Percentiles rank a stretch among this genome's conserved stretches.
phyloP scores from a whole-genome alignment of 2,797 vertebrate species.

The Chrosomus eos region DNA sequence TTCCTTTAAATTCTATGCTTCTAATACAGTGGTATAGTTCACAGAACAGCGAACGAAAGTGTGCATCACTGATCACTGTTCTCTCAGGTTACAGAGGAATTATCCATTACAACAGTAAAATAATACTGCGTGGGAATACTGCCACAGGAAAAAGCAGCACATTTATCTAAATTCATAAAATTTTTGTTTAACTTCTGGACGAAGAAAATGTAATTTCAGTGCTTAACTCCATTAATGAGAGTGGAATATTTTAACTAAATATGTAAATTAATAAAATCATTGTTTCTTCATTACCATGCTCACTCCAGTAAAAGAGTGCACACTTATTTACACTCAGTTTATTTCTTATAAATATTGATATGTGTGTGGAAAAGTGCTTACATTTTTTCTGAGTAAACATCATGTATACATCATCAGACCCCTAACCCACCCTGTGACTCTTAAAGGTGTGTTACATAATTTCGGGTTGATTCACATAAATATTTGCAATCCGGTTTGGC shows the following conservation, averaged over 20 bases:
- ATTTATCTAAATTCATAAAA: background rate
- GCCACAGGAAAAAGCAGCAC: background rate
- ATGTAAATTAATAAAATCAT: background rate
- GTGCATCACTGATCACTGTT: no score
- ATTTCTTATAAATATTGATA: background rate
- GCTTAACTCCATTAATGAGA: background rate
- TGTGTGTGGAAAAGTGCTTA: background rate
- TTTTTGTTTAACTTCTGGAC: background rate
- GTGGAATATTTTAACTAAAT: background rate
- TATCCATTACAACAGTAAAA: no score
- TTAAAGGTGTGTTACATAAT: background rate
- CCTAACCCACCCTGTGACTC: background rate
- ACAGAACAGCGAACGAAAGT: no score
- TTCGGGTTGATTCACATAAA: slow-evolving; percentile 1
- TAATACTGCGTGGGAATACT: no score
- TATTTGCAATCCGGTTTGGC: background rate
- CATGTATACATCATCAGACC: background rate
- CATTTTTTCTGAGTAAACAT: background rate
- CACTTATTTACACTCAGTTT: background rate
- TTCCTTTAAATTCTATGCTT: no score
- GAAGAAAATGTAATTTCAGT: no score
- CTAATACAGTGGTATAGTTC: no score
- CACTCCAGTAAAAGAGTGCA: background rate
- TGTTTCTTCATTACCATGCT: background rate
- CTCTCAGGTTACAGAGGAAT: no score